Conservation (phyloP, 2,888 invertebrate species). For the Tiliacea citrago region DNA sequence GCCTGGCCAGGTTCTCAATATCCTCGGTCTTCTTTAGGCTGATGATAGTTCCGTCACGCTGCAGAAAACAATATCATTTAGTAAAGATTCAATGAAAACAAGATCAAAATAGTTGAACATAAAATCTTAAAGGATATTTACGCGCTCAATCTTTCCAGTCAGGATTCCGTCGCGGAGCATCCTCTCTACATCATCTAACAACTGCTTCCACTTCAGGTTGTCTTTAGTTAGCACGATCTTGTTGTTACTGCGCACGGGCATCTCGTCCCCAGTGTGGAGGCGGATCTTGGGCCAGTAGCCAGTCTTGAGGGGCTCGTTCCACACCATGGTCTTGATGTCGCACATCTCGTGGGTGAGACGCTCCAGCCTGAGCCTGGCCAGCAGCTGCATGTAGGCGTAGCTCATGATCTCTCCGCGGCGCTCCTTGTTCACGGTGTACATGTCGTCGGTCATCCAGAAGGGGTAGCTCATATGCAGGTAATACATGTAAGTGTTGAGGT, state of each 20-base stretch:
- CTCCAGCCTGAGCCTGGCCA: conserved; percentile 91
- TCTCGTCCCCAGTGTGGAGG: conserved; percentile 90
- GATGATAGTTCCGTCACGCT: conserved; percentile 91
- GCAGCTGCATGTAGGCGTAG: conserved; percentile 92
- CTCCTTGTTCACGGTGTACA: conserved; percentile 85
- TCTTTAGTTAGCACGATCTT: conserved; percentile 73
- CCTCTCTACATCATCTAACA: conserved; percentile 86
- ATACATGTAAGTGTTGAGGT: conserved; percentile 93
- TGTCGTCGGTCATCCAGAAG: conserved; percentile 92
- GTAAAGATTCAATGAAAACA: not conserved
- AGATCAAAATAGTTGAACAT: not conserved
- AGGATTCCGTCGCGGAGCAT: conserved; percentile 88
- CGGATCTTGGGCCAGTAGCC: conserved; percentile 92
- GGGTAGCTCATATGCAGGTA: conserved; percentile 93
- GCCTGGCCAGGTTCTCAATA: conserved; percentile 92
- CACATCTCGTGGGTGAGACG: conserved; percentile 88
- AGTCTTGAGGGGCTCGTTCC: conserved; percentile 81
- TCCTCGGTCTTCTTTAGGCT: conserved; percentile 92
- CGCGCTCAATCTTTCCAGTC: conserved; percentile 81
- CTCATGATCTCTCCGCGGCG: conserved; percentile 91
- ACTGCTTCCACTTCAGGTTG: conserved; percentile 76
- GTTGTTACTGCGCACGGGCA: conserved; percentile 89
- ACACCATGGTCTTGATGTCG: conserved; percentile 86
- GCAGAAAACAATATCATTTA: conserved; percentile 27
- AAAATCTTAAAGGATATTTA: conserved; percentile 69